Percentiles rank a stretch among this genome's conserved stretches.
phyloP scores from a whole-genome alignment of 2,888 invertebrate species.

The Andrena bicolor region DNA sequence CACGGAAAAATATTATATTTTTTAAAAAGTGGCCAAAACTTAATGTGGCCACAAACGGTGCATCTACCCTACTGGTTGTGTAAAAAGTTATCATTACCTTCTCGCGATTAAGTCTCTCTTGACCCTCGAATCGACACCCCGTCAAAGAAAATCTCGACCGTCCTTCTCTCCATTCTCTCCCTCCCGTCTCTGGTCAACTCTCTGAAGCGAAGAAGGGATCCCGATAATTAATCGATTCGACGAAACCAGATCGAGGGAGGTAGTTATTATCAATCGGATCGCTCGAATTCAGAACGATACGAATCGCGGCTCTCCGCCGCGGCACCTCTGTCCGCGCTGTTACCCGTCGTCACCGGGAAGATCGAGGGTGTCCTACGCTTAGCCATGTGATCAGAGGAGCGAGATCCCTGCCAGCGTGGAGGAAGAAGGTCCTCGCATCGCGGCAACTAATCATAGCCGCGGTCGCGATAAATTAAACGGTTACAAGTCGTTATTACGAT shows the following conservation, averaged over 20 bases:
- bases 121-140: background rate
- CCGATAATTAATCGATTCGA: conserved; percentile 36
- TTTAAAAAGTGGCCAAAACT: too few species aligned
- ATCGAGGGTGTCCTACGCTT: conserved; percentile 31
- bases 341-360: background rate
- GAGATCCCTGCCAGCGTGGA: background rate
- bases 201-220: too few species aligned
- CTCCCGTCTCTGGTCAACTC: too few species aligned
- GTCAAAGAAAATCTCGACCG: too few species aligned
- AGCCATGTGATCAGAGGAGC: background rate
- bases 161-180: too few species aligned
- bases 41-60: too few species aligned
- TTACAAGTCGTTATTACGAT: conserved; percentile 39
- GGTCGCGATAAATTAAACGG: conserved; percentile 44
- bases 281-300: conserved; percentile 25
- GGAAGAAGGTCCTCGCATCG: conserved; percentile 14
- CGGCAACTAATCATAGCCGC: conserved; percentile 53
- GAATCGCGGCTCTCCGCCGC: conserved; percentile 6
- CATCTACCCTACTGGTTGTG: too few species aligned
- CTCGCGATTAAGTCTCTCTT: background rate
- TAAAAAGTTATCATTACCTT: background rate
- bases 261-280: conserved; percentile 43
- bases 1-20: too few species aligned
- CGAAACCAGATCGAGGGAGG: conserved; percentile 6
- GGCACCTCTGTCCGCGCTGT: background rate